These are phyloP conservation scores for Sinhomidia bicolor DNA, from an alignment of 2,888 invertebrate genomes.

Conservation along the genomic window DNA sequence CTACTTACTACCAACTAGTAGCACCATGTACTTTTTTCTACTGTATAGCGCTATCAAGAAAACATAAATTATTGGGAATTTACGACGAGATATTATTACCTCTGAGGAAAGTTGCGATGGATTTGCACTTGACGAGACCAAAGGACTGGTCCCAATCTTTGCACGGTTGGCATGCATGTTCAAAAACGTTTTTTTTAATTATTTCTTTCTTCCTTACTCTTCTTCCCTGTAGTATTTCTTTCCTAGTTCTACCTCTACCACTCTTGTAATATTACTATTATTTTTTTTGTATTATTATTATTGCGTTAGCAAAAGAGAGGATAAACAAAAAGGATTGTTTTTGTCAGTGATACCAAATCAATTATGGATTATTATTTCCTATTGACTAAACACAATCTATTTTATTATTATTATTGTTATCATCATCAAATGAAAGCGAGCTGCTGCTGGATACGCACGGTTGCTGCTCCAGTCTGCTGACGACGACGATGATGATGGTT, in stretches of 20 bases:
- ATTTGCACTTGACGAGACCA: constrained; percentile 78
- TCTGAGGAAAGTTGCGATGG: constrained; percentile 75
- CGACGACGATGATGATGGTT: background rate
- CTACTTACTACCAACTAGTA: background rate
- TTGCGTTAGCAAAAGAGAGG: too few species aligned
- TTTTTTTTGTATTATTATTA: too few species aligned
- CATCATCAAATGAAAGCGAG: too few species aligned
- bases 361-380: too few species aligned
- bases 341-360: too few species aligned
- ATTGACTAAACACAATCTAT: too few species aligned
- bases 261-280: background rate
- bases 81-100: constrained; percentile 32
- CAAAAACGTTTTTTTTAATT: background rate
- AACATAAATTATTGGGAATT: background rate
- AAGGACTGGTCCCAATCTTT: constrained; percentile 79
- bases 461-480: too few species aligned
- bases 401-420: too few species aligned
- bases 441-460: too few species aligned
- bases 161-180: constrained; percentile 79
- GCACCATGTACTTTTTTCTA: background rate
- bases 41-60: background rate
- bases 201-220: constrained; percentile 15
- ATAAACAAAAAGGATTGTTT: too few species aligned
- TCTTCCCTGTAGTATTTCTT: too few species aligned
- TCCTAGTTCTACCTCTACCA: too few species aligned